These are phyloP conservation scores for Protaetia brevitarsis DNA, from an alignment of 1,140 invertebrate species.

Conservation along the genomic window DNA sequence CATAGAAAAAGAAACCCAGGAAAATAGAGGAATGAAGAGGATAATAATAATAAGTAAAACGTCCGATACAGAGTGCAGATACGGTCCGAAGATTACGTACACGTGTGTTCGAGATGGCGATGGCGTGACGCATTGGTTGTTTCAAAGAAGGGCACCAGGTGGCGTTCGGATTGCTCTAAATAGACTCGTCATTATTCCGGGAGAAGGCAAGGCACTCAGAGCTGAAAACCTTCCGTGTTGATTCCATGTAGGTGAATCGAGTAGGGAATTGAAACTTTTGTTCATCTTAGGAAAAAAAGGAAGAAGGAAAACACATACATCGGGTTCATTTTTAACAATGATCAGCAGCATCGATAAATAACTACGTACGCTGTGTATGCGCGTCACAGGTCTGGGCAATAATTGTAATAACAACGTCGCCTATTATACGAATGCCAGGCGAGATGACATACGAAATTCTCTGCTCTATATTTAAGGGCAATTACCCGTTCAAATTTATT, in stretches of 20 bases:
- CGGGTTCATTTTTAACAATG: neutral
- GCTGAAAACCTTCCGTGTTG: too few species aligned
- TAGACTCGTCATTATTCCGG: constrained; percentile 24
- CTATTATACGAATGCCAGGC: neutral
- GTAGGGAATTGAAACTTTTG: too few species aligned
- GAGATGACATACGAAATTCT: neutral
- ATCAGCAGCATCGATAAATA: neutral
- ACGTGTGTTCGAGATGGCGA: neutral
- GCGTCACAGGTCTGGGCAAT: neutral
- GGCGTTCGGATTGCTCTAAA: constrained; percentile 22
- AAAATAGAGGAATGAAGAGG: neutral
- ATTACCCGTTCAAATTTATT: neutral
- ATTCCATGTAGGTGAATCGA: too few species aligned
- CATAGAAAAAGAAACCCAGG: too few species aligned
- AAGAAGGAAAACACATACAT: too few species aligned
- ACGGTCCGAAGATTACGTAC: neutral
- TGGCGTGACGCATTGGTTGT: neutral
- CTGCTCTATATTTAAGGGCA: constrained; percentile 1
- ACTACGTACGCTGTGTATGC: neutral
- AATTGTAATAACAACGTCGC: neutral
- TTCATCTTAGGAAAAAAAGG: too few species aligned
- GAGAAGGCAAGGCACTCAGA: neutral
- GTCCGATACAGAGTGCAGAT: neutral
- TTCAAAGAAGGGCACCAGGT: neutral
- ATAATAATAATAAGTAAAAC: neutral